phyloP scores from a whole-genome alignment of 2,888 invertebrate species.

The Platynereis dumerilii region DNA sequence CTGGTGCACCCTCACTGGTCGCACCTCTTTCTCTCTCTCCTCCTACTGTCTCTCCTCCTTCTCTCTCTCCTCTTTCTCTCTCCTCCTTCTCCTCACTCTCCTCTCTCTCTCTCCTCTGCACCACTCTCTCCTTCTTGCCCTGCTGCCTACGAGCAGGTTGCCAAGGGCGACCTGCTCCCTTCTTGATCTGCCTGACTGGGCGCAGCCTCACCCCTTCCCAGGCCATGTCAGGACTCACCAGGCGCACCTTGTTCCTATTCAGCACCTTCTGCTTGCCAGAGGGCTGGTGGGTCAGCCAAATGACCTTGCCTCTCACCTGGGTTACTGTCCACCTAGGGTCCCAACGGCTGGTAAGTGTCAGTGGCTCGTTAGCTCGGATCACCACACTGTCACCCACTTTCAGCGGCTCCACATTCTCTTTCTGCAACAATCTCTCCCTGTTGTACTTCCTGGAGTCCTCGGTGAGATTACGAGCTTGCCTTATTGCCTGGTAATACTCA shows the following conservation, averaged over 20 bases:
- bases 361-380: not conserved
- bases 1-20: too few relatives aligned
- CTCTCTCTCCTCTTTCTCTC: too few relatives aligned
- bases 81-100: too few relatives aligned
- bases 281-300: not conserved
- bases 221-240: not conserved
- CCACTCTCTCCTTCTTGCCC: too few relatives aligned
- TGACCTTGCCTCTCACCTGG: not conserved
- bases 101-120: too few relatives aligned
- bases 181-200: not conserved
- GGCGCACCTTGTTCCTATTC: not conserved
- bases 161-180: too few relatives aligned
- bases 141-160: too few relatives aligned
- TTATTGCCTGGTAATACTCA: not conserved
- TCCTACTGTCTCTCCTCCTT: too few relatives aligned
- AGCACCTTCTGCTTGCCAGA: not conserved
- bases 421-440: not conserved
- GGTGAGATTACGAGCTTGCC: not conserved
- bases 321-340: not conserved
- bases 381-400: conserved; percentile 6
- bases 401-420: not conserved
- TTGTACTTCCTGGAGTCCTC: conserved; percentile 1
- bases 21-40: too few relatives aligned
- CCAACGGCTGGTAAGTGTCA: not conserved
- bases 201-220: not conserved